phyloP scores from a whole-genome alignment of 2,797 vertebrate genomes.

The Leucoraja ocellata region DNA sequence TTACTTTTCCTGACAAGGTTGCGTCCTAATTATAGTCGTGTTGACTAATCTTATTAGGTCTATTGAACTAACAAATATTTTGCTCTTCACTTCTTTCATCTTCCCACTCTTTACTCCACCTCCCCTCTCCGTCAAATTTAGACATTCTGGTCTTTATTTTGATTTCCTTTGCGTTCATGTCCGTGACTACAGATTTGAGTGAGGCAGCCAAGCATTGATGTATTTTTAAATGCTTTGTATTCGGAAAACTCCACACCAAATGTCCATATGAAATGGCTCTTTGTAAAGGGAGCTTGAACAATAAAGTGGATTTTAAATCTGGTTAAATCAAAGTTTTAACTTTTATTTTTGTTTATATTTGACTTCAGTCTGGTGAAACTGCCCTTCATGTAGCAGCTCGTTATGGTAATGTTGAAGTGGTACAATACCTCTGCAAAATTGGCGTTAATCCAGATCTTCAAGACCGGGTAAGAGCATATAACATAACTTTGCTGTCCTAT shows the following conservation, averaged over 20 bases:
- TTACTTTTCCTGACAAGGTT: not conserved
- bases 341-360: slow-evolving; percentile 40
- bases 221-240: not conserved
- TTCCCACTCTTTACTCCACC: not conserved
- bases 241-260: not conserved
- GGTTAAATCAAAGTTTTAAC: not conserved
- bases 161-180: not conserved
- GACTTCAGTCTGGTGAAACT: slow-evolving; percentile 82
- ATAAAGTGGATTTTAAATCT: no score
- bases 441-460: slow-evolving; percentile 79
- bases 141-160: not conserved
- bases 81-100: not conserved
- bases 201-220: not conserved
- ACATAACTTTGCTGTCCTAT: not conserved
- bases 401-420: slow-evolving; percentile 89
- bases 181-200: not conserved
- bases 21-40: not conserved
- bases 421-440: slow-evolving; percentile 81
- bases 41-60: not conserved
- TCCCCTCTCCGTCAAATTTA: not conserved
- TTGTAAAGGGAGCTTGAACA: not conserved
- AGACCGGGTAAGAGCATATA: slow-evolving; percentile 71
- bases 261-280: not conserved
- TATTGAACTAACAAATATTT: not conserved
- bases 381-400: slow-evolving; percentile 88